Conservation (phyloP, 2,113 vertebrate genomes). For the Tetrax tetrax region DNA sequence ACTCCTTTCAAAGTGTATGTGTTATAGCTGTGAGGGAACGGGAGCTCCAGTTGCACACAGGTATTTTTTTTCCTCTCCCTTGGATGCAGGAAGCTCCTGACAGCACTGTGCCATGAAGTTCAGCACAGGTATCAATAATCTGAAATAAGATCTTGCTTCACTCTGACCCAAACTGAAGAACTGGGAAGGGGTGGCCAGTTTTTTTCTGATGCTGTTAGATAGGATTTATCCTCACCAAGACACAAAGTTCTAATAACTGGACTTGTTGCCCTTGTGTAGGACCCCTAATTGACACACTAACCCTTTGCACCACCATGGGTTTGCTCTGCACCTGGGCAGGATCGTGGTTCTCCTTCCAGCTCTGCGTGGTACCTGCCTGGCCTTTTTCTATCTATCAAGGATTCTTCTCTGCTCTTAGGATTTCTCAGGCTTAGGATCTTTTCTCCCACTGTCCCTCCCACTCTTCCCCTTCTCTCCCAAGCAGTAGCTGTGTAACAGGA, state of each 20-base stretch:
- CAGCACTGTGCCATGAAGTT: background rate
- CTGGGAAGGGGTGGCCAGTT: background rate
- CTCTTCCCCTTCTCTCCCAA: background rate
- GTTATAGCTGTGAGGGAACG: background rate
- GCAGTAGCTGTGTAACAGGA: background rate
- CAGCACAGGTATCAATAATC: background rate
- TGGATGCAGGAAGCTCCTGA: background rate
- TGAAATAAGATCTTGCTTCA: background rate
- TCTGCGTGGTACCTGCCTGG: background rate
- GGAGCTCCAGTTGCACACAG: background rate
- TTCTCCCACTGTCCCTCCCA: background rate
- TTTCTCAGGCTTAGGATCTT: background rate
- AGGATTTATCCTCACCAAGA: background rate
- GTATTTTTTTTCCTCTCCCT: background rate
- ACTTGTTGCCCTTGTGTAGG: background rate
- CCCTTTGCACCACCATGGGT: background rate
- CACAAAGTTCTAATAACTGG: background rate
- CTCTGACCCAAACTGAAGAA: background rate
- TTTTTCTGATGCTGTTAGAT: background rate
- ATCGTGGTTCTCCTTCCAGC: background rate
- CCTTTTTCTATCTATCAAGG: background rate
- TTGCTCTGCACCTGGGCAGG: background rate
- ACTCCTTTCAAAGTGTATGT: background rate
- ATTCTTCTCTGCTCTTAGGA: background rate
- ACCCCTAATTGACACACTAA: background rate